phyloP scores from a whole-genome alignment of 1,140 invertebrate species.

The Zelostemma sp. region DNA sequence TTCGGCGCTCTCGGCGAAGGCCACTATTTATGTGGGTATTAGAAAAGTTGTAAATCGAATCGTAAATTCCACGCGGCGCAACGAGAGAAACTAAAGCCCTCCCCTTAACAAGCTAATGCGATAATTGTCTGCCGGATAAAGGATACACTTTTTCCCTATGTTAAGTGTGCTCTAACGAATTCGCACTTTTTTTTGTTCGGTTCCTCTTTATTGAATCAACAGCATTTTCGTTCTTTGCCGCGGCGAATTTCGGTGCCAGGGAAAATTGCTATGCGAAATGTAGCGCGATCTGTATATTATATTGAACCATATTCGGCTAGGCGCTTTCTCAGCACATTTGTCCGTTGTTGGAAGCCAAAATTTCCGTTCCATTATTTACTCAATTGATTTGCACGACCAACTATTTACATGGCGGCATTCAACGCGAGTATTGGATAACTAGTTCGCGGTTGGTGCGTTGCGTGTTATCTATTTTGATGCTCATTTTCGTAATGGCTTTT shows the following conservation, averaged over 20 bases:
- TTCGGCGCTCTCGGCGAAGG: constrained; percentile 30
- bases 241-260: background rate
- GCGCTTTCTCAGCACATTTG: constrained; percentile 26
- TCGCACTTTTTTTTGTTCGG: background rate
- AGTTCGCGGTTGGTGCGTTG: constrained; percentile 22
- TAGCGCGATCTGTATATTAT: constrained; percentile 32
- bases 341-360: constrained; percentile 30
- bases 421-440: constrained; percentile 43
- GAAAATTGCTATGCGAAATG: constrained; percentile 28
- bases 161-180: background rate
- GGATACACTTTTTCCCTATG: constrained; percentile 4
- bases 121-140: constrained; percentile 23
- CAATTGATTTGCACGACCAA: constrained; percentile 60
- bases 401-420: constrained; percentile 56
- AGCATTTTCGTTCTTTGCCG: too few species aligned
- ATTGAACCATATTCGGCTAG: constrained; percentile 25
- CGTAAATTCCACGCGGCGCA: constrained; percentile 17
- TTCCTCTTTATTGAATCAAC: background rate
- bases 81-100: constrained; percentile 22
- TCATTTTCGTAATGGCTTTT: constrained; percentile 64
- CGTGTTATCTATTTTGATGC: constrained; percentile 64
- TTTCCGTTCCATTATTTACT: constrained; percentile 57
- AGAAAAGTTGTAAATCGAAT: constrained; percentile 44
- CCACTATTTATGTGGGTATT: constrained; percentile 39
- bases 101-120: constrained; percentile 16